phyloP scores from a whole-genome alignment of 2,113 vertebrate species.

The human region GRCh38 chr16:54401001-54401500 shows the following conservation, averaged over 20 bases:
- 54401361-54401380: neutral
- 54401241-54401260: neutral
- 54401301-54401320: accelerated
- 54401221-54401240: neutral
- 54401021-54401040: too few relatives aligned
- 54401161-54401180: too few relatives aligned
- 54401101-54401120: too few relatives aligned
- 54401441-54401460: neutral
- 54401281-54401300: accelerated
- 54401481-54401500: neutral
- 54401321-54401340: neutral
- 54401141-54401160: too few relatives aligned
- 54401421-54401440: neutral
- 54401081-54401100: too few relatives aligned
- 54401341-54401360: neutral
- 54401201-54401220: neutral
- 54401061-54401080: accelerated
- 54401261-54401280: too few relatives aligned
- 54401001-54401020: too few relatives aligned
- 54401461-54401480: too few relatives aligned
- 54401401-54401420: neutral
- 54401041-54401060: too few relatives aligned
- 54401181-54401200: neutral
- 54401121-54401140: too few relatives aligned
- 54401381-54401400: neutral